phyloP scores from a whole-genome alignment of 1,140 invertebrate species.

The Rhagoletis zephyria region DNA sequence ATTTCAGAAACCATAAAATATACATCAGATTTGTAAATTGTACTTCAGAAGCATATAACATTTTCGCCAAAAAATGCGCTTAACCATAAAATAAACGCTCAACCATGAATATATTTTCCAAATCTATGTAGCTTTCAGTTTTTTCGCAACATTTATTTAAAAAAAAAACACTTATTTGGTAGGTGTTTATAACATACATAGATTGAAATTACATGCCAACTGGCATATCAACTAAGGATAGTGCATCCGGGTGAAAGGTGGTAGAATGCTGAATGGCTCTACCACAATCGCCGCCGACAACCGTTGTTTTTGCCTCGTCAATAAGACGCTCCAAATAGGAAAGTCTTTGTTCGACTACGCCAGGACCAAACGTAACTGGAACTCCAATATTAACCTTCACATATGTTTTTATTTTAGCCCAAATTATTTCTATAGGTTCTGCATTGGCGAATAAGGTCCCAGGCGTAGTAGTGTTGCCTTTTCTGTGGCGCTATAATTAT shows the following conservation, averaged over 20 bases:
- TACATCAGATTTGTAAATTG: too few relatives aligned
- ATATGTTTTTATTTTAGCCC: conserved; percentile 35
- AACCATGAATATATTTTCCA: too few relatives aligned
- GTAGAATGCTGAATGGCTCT: not conserved
- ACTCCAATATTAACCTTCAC: not conserved
- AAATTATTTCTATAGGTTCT: conserved; percentile 22
- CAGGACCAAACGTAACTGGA: not conserved
- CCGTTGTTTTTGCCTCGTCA: not conserved
- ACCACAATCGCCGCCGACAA: not conserved
- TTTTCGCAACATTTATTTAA: too few relatives aligned
- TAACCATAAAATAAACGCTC: too few relatives aligned
- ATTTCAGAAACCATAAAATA: too few relatives aligned
- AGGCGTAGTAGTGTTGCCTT: not conserved
- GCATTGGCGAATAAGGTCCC: not conserved
- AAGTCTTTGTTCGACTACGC: not conserved
- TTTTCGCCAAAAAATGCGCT: too few relatives aligned
- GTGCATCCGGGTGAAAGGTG: not conserved
- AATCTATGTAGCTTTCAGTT: too few relatives aligned
- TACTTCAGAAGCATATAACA: too few relatives aligned
- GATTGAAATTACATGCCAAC: not conserved
- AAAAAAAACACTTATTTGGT: too few relatives aligned
- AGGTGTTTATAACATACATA: not conserved
- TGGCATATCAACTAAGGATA: conserved; percentile 4
- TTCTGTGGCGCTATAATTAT: conserved; percentile 28
- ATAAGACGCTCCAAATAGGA: not conserved